A percentile compares a stretch with the other conserved stretches of the same genome.
phyloP scores from a whole-genome alignment of 2,888 invertebrate genomes.

The Phasia obesa region DNA sequence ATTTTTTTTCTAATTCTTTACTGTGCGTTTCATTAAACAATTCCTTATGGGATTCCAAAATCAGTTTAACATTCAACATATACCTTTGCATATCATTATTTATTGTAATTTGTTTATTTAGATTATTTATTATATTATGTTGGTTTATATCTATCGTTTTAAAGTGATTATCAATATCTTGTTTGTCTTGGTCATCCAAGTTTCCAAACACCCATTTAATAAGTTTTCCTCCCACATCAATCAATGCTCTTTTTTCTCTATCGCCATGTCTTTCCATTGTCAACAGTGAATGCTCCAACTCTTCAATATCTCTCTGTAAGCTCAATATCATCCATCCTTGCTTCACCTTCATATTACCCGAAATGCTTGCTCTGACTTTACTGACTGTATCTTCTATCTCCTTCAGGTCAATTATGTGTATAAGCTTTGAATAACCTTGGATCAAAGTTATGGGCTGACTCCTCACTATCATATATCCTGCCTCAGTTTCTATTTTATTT shows the following conservation, averaged over 20 bases:
- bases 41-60: conserved; percentile 14
- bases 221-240: conserved; percentile 4
- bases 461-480: conserved; percentile 13
- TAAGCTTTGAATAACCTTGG: conserved; percentile 34
- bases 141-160: conserved; percentile 7
- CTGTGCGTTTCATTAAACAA: conserved; percentile 26
- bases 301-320: conserved; percentile 3
- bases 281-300: conserved; percentile 19
- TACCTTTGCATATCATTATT: conserved; percentile 12
- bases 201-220: conserved; percentile 17
- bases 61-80: conserved; percentile 21
- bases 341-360: neutral
- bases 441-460: conserved; percentile 23
- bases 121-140: neutral
- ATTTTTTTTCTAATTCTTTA: conserved; percentile 6
- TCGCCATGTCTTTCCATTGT: neutral
- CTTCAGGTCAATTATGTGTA: conserved; percentile 31
- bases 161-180: too few relatives aligned
- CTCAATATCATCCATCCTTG: conserved; percentile 15
- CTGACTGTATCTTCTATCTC: neutral
- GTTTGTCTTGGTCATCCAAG: neutral
- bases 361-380: neutral
- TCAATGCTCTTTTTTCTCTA: conserved; percentile 7
- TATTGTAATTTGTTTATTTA: conserved; percentile 2
- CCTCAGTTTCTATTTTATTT: conserved; percentile 38